A percentile compares a stretch with the other conserved stretches of the same genome.
Evolutionary conservation across 92 coral and sea anemone species (phyloP).

Genomic region (Plumapathes pennacea): DNA sequence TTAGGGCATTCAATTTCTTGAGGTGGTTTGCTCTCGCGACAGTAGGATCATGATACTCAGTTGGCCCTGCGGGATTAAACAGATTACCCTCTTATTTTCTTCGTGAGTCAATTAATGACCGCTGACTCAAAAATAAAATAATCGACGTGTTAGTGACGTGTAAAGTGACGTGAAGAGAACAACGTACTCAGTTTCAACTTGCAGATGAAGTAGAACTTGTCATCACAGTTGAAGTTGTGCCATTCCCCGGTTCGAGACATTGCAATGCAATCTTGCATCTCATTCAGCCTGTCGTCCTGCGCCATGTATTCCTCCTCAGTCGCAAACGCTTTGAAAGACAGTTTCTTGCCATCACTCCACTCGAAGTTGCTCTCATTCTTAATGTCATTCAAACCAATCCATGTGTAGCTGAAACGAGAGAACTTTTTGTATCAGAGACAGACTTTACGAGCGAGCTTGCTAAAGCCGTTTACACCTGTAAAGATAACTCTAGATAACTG

Average conservation of each 20-base stretch:
- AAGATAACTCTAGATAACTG: neutral
- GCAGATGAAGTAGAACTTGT: slow-evolving; percentile 87
- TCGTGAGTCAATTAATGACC: too few species aligned
- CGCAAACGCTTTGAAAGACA: slow-evolving; percentile 78
- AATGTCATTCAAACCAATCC: slow-evolving; percentile 88
- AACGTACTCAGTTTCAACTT: slow-evolving; percentile 89
- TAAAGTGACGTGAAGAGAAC: too few species aligned
- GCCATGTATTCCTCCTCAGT: slow-evolving; percentile 77
- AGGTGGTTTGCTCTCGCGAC: too few species aligned
- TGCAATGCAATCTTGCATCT: slow-evolving; percentile 82
- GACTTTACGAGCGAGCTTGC: too few species aligned
- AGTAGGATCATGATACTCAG: too few species aligned
- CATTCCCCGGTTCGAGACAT: slow-evolving; percentile 84
- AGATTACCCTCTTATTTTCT: too few species aligned
- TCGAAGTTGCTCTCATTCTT: slow-evolving; percentile 67
- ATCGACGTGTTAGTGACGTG: too few species aligned
- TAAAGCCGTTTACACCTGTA: neutral
- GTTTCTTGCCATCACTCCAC: slow-evolving; percentile 75
- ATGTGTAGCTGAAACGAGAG: slow-evolving; percentile 60
- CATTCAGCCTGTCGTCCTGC: slow-evolving; percentile 71
- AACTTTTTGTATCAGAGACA: too few species aligned
- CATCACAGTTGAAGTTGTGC: slow-evolving; percentile 92
- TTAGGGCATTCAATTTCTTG: too few species aligned
- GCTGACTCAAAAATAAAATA: too few species aligned
- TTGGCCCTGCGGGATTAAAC: too few species aligned